A percentile compares a stretch with the other conserved stretches of the same genome.
Evolutionary conservation across 1,140 invertebrate species (phyloP).

Genomic region (Lepeophtheirus salmonis): DNA sequence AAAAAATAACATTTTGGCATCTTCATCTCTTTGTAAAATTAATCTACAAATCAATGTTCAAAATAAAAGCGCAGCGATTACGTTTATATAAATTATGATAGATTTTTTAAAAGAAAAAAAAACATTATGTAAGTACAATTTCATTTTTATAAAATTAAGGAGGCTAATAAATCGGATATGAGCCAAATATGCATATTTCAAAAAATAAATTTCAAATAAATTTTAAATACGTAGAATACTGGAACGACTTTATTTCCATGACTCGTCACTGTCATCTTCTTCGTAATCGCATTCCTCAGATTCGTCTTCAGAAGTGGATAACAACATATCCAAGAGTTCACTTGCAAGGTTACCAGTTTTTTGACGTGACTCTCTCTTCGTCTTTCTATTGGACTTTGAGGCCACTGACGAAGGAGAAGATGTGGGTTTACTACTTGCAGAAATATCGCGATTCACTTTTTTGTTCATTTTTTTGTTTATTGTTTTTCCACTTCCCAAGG

Average conservation of each 20-base stretch:
- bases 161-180: neutral
- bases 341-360: conserved; percentile 10
- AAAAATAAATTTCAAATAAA: neutral
- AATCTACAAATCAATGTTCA: too few species aligned
- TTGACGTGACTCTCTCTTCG: neutral
- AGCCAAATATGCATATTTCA: neutral
- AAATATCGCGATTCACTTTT: neutral
- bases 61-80: too few species aligned
- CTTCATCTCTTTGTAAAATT: neutral
- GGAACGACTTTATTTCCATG: conserved; percentile 7
- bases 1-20: neutral
- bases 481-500: neutral
- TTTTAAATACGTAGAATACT: neutral
- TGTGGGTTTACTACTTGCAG: neutral
- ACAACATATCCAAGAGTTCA: conserved; percentile 11
- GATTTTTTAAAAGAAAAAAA: neutral
- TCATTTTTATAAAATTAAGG: neutral
- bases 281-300: neutral
- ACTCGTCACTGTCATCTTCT: conserved; percentile 5
- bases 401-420: neutral
- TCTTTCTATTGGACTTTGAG: neutral
- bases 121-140: neutral
- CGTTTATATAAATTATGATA: neutral
- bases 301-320: conserved; percentile 4
- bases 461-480: neutral